A percentile compares a stretch with the other conserved stretches of the same genome.
Evolutionary conservation across 2,113 vertebrate genomes (phyloP).

Genomic region (Pterocles orientalis): DNA sequence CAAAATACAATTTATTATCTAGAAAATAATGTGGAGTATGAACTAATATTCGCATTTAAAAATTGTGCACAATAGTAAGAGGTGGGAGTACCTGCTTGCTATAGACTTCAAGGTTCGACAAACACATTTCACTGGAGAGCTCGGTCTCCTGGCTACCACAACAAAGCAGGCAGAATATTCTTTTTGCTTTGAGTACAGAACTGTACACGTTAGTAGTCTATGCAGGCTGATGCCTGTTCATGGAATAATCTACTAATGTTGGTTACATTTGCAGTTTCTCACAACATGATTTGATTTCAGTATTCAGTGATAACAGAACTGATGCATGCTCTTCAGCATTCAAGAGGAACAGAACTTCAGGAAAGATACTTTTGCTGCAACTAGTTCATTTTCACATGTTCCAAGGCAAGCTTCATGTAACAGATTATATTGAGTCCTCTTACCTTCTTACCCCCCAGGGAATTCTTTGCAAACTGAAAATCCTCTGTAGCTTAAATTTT

Average conservation of each 20-base stretch:
- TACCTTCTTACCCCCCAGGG: background rate
- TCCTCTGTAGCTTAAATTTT: constrained; percentile 12
- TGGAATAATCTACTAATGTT: background rate
- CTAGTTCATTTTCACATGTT: constrained; percentile 17
- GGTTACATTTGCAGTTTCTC: background rate
- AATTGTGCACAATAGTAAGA: background rate
- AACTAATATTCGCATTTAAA: background rate
- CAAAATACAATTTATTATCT: background rate
- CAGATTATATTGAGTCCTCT: background rate
- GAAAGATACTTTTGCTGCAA: background rate
- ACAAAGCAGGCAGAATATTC: constrained; percentile 21
- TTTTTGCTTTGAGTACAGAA: background rate
- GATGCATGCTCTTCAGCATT: background rate
- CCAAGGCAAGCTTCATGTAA: background rate
- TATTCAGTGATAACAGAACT: background rate
- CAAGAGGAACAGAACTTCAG: background rate
- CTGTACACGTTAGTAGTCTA: background rate
- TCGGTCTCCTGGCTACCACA: constrained; percentile 19
- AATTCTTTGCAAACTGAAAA: background rate
- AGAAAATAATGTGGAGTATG: background rate
- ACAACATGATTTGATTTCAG: constrained; percentile 6
- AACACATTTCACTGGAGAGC: background rate
- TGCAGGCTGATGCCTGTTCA: background rate
- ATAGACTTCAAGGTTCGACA: background rate
- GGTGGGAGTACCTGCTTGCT: constrained; percentile 1